Evolutionary conservation across 2,797 vertebrate species (phyloP).

Genomic region (Lycodopsis pacificus): DNA sequence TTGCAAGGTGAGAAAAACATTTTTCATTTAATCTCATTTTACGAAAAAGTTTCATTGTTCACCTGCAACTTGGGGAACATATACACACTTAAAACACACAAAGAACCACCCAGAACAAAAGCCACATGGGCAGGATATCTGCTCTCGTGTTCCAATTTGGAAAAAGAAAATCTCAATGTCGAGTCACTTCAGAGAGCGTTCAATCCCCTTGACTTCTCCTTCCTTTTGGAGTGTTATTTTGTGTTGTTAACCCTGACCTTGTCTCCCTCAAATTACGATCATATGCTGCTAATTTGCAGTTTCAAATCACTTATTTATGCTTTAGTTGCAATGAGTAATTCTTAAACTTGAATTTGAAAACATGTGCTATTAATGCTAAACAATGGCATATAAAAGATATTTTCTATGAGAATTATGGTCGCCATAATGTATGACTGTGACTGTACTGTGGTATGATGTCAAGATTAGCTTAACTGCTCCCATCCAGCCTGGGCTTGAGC

Average conservation of each 20-base stretch:
- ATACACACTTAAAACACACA: background rate
- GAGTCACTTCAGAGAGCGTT: background rate
- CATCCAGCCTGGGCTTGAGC: conserved; percentile 19
- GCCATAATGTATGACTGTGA: background rate
- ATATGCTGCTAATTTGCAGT: conserved; percentile 10
- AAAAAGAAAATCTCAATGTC: background rate
- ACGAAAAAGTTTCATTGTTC: background rate
- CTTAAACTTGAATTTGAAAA: background rate
- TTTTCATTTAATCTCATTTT: background rate
- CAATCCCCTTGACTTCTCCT: background rate
- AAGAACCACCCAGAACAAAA: background rate
- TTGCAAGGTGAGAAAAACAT: background rate
- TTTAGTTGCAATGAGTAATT: background rate
- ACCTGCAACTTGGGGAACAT: background rate
- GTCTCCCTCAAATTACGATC: background rate
- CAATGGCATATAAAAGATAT: background rate
- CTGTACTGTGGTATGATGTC: background rate
- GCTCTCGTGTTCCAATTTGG: background rate
- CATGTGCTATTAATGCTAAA: background rate
- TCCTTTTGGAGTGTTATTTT: background rate
- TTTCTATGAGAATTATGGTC: background rate
- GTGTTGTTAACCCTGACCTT: background rate
- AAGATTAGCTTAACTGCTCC: conserved; percentile 3
- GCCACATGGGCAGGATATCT: background rate
- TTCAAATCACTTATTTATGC: background rate